Percentiles rank a stretch among this genome's conserved stretches.
Conservation (phyloP, 1,140 invertebrate genomes). For the Drosophila persimilis region DNA sequence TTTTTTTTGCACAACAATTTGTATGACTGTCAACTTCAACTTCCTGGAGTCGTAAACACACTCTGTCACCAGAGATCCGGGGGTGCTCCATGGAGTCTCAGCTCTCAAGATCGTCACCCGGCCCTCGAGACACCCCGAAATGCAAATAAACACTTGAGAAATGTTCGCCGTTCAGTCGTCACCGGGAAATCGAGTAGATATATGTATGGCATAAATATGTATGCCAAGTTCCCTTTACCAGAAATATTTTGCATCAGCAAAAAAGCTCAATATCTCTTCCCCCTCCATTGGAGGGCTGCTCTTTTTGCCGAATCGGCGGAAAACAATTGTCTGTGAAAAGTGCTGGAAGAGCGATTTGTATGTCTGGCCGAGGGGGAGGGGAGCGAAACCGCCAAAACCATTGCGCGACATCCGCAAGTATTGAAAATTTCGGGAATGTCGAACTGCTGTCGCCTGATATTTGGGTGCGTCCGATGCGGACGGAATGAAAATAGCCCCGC, state of each 20-base stretch:
- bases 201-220: conserved; percentile 17
- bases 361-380: neutral
- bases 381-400: neutral
- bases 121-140: conserved; percentile 14
- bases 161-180: conserved; percentile 9
- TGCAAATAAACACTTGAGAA: conserved; percentile 68
- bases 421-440: conserved; percentile 44
- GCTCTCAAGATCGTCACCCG: neutral
- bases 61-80: neutral
- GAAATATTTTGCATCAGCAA: conserved; percentile 32
- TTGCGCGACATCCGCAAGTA: conserved; percentile 33
- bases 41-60: conserved; percentile 57
- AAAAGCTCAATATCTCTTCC: conserved; percentile 17
- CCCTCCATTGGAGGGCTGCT: neutral
- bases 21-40: conserved; percentile 44
- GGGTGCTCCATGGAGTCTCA: too few species aligned
- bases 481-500: conserved; percentile 41
- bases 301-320: conserved; percentile 26
- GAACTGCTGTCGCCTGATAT: conserved; percentile 27
- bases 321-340: neutral
- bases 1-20: conserved; percentile 11
- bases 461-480: conserved; percentile 8
- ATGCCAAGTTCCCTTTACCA: conserved; percentile 29
- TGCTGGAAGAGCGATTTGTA: conserved; percentile 27
- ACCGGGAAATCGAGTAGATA: conserved; percentile 8